These are phyloP conservation scores for Cyprinodon tularosa DNA, from an alignment of 2,113 vertebrate genomes.

Conservation along the genomic window DNA sequence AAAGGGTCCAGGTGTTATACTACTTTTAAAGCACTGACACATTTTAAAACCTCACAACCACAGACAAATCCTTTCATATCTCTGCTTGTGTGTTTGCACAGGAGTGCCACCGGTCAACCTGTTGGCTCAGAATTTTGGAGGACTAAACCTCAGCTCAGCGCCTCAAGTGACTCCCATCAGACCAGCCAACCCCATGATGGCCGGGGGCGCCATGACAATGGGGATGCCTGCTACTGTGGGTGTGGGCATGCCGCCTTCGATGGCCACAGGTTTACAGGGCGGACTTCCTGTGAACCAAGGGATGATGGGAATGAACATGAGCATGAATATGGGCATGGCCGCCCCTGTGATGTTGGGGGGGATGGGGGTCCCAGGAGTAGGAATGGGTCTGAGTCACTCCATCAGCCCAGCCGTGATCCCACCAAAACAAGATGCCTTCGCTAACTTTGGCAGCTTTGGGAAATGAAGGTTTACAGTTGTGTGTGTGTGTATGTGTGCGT, in stretches of 20 bases:
- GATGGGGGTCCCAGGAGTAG: constrained; percentile 80
- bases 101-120: constrained; percentile 88
- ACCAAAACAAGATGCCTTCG: constrained; percentile 98
- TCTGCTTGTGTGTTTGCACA: constrained; percentile 62
- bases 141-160: constrained; percentile 87
- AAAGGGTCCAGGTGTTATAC: not conserved
- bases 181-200: constrained; percentile 80
- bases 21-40: not conserved
- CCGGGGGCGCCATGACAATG: constrained; percentile 78
- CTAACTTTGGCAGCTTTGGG: constrained; percentile 97
- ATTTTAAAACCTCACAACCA: not conserved
- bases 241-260: constrained; percentile 71
- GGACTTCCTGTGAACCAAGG: constrained; percentile 84
- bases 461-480: constrained; percentile 81
- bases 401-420: constrained; percentile 81
- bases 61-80: not conserved
- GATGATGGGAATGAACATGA: constrained; percentile 88
- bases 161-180: constrained; percentile 81
- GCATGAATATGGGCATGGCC: constrained; percentile 82
- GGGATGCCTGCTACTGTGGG: constrained; percentile 57
- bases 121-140: constrained; percentile 89
- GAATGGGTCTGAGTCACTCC: constrained; percentile 72
- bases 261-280: constrained; percentile 81
- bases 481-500: constrained; percentile 17
- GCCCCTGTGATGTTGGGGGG: constrained; percentile 77